Conservation (phyloP, 2,113 vertebrate species). For the Ancistrus triradiatus region DNA sequence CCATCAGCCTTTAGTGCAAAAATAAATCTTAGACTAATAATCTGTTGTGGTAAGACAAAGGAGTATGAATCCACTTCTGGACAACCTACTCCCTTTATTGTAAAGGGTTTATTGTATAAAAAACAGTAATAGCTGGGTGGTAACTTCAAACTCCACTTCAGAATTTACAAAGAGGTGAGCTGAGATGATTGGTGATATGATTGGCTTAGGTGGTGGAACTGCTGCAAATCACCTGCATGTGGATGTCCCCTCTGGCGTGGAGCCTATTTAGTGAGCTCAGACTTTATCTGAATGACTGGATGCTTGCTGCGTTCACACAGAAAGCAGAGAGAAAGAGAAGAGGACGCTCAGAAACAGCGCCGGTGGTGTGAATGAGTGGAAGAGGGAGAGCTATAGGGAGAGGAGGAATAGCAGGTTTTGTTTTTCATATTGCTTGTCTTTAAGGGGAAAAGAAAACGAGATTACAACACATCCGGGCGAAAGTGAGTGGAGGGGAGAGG, state of each 20-base stretch:
- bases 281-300: constrained; percentile 61
- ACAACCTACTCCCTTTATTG: no score
- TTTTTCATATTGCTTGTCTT: constrained; percentile 20
- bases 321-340: constrained; percentile 36
- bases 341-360: constrained; percentile 50
- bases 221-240: constrained; percentile 51
- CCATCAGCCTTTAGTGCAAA: no score
- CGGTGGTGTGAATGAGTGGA: constrained; percentile 65
- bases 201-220: background rate
- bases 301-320: constrained; percentile 40
- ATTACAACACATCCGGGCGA: constrained; percentile 39
- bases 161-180: no score
- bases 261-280: constrained; percentile 57
- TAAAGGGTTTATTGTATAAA: no score
- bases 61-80: no score
- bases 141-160: no score
- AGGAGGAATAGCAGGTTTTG: constrained; percentile 26
- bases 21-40: no score
- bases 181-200: no score
- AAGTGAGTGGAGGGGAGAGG: constrained; percentile 2
- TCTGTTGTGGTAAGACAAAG: no score
- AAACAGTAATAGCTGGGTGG: no score
- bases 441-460: constrained; percentile 16
- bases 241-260: constrained; percentile 69
- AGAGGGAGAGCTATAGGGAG: constrained; percentile 53